Conservation (phyloP, 2,797 vertebrate species). For the Coracias cyanogaster region DNA sequence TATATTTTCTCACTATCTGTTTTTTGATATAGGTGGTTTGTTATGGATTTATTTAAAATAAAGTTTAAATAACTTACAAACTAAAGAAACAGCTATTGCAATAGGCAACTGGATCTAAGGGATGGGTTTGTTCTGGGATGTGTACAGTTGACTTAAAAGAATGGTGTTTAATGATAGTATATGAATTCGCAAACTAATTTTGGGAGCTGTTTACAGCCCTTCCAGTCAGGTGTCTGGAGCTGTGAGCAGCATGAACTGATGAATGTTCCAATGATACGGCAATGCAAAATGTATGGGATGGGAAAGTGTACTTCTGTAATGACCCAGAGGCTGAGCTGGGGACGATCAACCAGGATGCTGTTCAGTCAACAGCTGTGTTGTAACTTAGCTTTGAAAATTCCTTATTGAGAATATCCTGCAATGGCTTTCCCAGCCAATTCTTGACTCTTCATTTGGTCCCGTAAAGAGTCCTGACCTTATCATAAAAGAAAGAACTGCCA, state of each 20-base stretch:
- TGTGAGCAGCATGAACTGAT: not conserved
- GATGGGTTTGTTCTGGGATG: not conserved
- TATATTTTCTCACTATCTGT: not conserved
- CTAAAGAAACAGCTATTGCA: not conserved
- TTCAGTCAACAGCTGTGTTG: not conserved
- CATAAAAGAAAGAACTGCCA: not conserved
- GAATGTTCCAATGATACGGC: not conserved
- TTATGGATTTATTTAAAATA: not conserved
- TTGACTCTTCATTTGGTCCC: constrained; percentile 5
- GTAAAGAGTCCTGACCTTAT: not conserved
- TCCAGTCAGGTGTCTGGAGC: not conserved
- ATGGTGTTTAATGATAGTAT: not conserved
- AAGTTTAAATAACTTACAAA: not conserved
- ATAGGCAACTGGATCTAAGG: not conserved
- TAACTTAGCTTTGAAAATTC: not conserved
- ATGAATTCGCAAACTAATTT: not conserved
- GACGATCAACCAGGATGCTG: not conserved
- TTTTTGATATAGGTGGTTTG: not conserved
- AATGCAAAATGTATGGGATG: not conserved
- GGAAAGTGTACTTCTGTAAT: not conserved
- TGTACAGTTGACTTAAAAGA: not conserved
- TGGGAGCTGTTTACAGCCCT: not conserved
- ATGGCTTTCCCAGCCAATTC: not conserved
- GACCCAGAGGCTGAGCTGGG: not conserved
- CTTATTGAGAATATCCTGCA: not conserved